Evolutionary conservation across 2,888 invertebrate species (phyloP), one percentile per base, ranked within the genome.

Genomic region (Antheraea assamensis): DNA sequence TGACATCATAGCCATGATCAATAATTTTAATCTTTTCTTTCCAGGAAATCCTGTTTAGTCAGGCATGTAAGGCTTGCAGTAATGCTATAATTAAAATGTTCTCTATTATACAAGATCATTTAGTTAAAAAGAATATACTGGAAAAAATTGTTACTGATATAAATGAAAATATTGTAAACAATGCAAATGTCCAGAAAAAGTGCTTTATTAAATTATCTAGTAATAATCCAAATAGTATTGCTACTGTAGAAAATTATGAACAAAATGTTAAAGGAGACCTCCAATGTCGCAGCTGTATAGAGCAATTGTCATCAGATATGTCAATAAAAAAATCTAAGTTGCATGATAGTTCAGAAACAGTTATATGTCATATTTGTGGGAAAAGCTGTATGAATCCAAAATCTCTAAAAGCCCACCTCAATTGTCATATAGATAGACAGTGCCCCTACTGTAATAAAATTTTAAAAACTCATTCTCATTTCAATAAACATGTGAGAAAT

Each of bases 371-470:
- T 75, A 78, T 78, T 42, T 87, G 87, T 75, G 86, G 86, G 0
- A 85, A 88, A 79, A 73, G 72, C 66, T 86, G 81, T 72, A 78
- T 76, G 66, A 82, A 80, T 72, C 77, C 76, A 21, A 77, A 76
- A 2, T 72, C 80, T 42, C 75, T 86, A 55, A 85, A 80, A 76
- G 76, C 79, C 3, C 88, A 88, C 74, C 71, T 85, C 1, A 82
- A 80, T 42, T 79, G 81, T 52, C 87, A 87, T 58, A 81, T 71
- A 74, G 75, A 80, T 75, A 85, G 84, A 70, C 79, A 84, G 73
- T 90, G 90, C 75, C 84, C 83, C 1, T 75, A 85, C 70, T 90
- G 90, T 73, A 80, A 73, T 7, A 89, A 88, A 82, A 73, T 75
- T 7, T 76, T 90, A 30, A 88, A 88, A 80, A 81, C 82, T 8